A percentile compares a stretch with the other conserved stretches of the same genome.
These are phyloP conservation scores for Caenorhabditis afra DNA, from an alignment of 2,888 invertebrate genomes.

Conservation along the genomic window DNA sequence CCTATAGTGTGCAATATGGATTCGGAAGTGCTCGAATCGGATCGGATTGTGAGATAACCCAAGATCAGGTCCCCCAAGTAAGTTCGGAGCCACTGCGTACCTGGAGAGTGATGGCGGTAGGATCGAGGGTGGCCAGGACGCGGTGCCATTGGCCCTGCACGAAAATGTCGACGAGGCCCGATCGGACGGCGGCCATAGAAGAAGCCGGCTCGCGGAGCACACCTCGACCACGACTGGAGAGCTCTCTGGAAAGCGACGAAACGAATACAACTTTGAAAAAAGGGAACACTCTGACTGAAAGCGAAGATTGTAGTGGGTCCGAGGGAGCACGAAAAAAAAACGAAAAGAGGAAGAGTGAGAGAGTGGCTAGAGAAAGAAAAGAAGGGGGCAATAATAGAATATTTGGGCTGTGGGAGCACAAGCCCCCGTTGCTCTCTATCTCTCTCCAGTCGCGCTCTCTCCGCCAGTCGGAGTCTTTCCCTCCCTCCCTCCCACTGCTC, in stretches of 20 bases:
- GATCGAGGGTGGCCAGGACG: constrained; percentile 77
- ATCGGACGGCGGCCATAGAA: constrained; percentile 76
- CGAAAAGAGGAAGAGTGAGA: constrained; percentile 11
- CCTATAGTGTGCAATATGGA: too few relatives aligned
- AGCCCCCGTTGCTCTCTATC: constrained; percentile 28
- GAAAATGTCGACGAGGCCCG: constrained; percentile 78
- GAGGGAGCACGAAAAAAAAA: constrained; percentile 22
- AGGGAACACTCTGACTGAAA: background rate
- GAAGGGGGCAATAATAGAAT: constrained; percentile 59
- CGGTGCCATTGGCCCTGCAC: constrained; percentile 79
- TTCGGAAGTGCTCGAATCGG: background rate
- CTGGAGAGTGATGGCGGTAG: constrained; percentile 77
- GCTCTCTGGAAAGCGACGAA: too few relatives aligned
- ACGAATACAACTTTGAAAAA: background rate
- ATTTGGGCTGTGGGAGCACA: constrained; percentile 54
- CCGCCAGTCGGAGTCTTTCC: too few relatives aligned
- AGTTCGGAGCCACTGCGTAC: constrained; percentile 18
- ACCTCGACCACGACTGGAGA: too few relatives aligned
- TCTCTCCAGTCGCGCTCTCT: constrained; percentile 22
- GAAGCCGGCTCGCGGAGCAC: constrained; percentile 16
- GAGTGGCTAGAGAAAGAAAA: constrained; percentile 22
- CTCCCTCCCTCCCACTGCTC: constrained; percentile 27
- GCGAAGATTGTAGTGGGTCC: constrained; percentile 14
- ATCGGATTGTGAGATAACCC: background rate
- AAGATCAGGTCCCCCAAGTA: too few relatives aligned